These are phyloP conservation scores for Pristis pectinata DNA, from an alignment of 2,797 vertebrate genomes.

Conservation along the genomic window DNA sequence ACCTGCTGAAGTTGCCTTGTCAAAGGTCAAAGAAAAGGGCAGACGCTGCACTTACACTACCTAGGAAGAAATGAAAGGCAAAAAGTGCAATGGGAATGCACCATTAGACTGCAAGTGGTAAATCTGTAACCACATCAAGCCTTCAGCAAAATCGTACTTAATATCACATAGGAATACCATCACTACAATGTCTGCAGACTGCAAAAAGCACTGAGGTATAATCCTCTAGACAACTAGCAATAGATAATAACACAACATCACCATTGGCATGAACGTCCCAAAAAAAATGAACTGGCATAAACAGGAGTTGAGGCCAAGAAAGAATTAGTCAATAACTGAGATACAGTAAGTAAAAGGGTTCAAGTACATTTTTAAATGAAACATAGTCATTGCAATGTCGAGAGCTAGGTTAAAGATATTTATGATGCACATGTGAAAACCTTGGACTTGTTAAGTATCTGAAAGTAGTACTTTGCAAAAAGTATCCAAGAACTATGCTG, in stretches of 20 bases:
- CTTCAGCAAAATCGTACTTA: not conserved
- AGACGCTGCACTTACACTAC: not conserved
- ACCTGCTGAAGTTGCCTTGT: not conserved
- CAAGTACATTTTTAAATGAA: not conserved
- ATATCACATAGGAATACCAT: not conserved
- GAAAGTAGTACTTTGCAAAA: too few species aligned
- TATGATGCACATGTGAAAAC: not conserved
- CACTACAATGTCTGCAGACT: not conserved
- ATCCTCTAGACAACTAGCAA: not conserved
- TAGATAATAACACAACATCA: not conserved
- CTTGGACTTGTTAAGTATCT: not conserved
- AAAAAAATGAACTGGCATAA: not conserved
- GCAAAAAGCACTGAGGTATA: not conserved
- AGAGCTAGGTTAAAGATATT: not conserved
- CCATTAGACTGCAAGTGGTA: not conserved
- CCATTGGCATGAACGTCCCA: not conserved
- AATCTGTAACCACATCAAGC: not conserved
- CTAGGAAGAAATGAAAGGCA: not conserved
- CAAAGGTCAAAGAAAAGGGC: not conserved
- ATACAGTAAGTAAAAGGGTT: not conserved
- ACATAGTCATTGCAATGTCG: not conserved
- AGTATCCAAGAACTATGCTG: not conserved
- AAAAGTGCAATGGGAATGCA: not conserved
- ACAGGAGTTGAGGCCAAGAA: not conserved
- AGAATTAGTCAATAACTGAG: not conserved